Evolutionary conservation across 2,888 invertebrate species (phyloP).

Genomic region (Tetropium fuscum): DNA sequence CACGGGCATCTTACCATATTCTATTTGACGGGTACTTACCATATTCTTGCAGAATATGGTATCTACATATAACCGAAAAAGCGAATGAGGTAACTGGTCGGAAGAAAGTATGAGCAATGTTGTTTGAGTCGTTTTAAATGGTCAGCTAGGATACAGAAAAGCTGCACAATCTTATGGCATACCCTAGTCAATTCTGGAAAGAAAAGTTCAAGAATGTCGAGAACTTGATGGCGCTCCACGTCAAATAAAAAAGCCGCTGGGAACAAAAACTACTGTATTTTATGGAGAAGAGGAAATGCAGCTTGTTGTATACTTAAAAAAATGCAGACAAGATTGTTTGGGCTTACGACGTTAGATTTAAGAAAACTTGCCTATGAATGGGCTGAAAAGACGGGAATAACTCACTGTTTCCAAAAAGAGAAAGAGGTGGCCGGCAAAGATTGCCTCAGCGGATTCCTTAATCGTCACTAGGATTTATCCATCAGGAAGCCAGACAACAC

Average conservation of each 20-base stretch:
- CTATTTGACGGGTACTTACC: too few species aligned
- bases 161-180: not conserved
- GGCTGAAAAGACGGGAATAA: conserved; percentile 3
- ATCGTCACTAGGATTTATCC: conserved; percentile 57
- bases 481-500: conserved; percentile 41
- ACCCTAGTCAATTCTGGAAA: not conserved
- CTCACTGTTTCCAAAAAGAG: conserved; percentile 17
- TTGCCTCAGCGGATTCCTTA: conserved; percentile 63
- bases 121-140: not conserved
- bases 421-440: conserved; percentile 27
- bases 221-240: not conserved
- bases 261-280: not conserved
- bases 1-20: too few species aligned
- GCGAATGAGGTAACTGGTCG: not conserved
- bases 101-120: not conserved
- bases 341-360: conserved; percentile 9
- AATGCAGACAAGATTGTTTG: conserved; percentile 5
- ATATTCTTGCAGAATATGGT: too few species aligned
- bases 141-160: not conserved
- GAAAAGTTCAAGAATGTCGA: not conserved
- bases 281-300: not conserved
- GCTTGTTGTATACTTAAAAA: conserved; percentile 3
- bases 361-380: conserved; percentile 5
- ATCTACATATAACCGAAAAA: not conserved
- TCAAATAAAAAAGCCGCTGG: not conserved